A percentile compares a stretch with the other conserved stretches of the same genome.
Evolutionary conservation across 2,888 invertebrate genomes (phyloP).

Genomic region (Tetranychus truncatus): DNA sequence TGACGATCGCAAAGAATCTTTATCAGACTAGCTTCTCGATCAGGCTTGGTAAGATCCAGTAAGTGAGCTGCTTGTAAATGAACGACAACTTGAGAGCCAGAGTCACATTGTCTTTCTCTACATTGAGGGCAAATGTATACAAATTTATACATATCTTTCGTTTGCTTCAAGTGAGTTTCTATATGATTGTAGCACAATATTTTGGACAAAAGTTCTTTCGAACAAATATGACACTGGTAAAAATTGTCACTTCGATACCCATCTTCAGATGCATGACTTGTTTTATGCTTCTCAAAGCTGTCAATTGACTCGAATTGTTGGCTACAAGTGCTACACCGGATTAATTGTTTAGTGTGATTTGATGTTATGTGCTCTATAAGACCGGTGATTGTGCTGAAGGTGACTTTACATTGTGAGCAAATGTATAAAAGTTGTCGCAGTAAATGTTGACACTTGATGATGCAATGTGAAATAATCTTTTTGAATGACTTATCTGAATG

Average conservation of each 20-base stretch:
- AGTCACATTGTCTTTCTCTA: slow-evolving; percentile 6
- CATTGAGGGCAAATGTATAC: neutral
- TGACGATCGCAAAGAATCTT: neutral
- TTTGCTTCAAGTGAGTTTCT: slow-evolving; percentile 2
- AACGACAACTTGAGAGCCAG: neutral
- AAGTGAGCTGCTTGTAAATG: slow-evolving; percentile 2
- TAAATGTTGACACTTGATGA: slow-evolving; percentile 56
- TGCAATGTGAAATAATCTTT: slow-evolving; percentile 36
- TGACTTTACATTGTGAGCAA: neutral
- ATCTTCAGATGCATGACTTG: neutral
- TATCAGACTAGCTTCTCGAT: neutral
- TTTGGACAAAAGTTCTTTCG: slow-evolving; percentile 15
- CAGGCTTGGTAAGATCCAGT: neutral
- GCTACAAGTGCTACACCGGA: neutral
- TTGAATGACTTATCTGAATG: neutral
- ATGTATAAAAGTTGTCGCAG: slow-evolving; percentile 69
- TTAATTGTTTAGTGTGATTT: neutral
- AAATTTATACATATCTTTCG: neutral
- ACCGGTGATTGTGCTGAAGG: neutral
- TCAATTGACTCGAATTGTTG: neutral
- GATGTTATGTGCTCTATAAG: neutral
- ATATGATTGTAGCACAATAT: slow-evolving; percentile 16
- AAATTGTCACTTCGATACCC: neutral
- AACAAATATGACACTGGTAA: slow-evolving; percentile 1
- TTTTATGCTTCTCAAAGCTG: slow-evolving; percentile 1